Percentiles rank a stretch among this genome's conserved stretches.
These are phyloP conservation scores for Quadroppia sp. DNA, from an alignment of 2,888 invertebrate genomes.

Conservation along the genomic window DNA sequence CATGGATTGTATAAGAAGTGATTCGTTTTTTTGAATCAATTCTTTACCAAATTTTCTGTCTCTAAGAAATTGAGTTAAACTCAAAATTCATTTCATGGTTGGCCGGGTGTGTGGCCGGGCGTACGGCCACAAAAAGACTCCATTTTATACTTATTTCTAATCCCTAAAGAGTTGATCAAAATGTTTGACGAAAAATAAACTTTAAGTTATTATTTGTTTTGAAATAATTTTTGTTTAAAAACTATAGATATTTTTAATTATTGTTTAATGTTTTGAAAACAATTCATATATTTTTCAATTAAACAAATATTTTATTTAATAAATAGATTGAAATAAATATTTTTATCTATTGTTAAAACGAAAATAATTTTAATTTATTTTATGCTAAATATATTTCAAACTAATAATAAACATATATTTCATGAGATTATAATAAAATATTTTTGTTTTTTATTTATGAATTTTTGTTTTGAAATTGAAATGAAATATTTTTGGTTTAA, in stretches of 20 bases:
- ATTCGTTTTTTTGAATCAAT: slow-evolving; percentile 10
- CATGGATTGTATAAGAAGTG: slow-evolving; percentile 2
- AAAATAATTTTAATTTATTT: too few species aligned
- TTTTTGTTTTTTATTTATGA: too few species aligned
- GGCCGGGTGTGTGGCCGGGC: slow-evolving; percentile 17
- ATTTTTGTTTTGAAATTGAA: too few species aligned
- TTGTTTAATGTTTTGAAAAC: background rate
- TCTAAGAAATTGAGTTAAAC: slow-evolving; percentile 14
- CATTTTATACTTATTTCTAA: background rate
- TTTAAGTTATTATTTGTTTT: background rate
- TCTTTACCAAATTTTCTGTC: slow-evolving; percentile 19
- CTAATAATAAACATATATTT: too few species aligned
- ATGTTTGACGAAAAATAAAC: background rate
- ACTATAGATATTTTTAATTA: background rate
- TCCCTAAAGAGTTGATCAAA: slow-evolving; percentile 17
- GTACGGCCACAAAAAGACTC: slow-evolving; percentile 16
- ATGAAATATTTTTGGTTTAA: too few species aligned
- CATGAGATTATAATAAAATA: too few species aligned
- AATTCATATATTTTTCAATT: too few species aligned
- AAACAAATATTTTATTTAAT: too few species aligned
- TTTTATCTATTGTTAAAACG: too few species aligned
- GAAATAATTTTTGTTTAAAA: slow-evolving; percentile 12
- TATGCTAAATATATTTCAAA: too few species aligned
- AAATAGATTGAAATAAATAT: too few species aligned
- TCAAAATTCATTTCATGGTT: slow-evolving; percentile 33